A percentile compares a stretch with the other conserved stretches of the same genome.
phyloP scores from a whole-genome alignment of 2,797 vertebrate genomes.

The Urocyon cinereoargenteus region DNA sequence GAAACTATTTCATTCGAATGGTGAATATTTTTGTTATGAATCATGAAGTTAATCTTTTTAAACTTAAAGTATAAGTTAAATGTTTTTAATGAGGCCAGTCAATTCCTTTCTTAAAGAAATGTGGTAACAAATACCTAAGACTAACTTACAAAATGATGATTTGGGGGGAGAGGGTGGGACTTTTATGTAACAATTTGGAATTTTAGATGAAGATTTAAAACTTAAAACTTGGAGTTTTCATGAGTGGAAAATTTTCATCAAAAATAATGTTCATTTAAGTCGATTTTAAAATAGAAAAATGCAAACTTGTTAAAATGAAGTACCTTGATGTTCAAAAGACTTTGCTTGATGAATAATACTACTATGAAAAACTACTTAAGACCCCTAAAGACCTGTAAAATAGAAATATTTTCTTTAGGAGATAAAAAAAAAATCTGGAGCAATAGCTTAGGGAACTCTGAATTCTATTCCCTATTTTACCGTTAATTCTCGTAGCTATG shows the following conservation, averaged over 20 bases:
- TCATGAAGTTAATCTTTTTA: constrained; percentile 13
- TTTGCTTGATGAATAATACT: constrained; percentile 56
- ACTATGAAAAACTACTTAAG: constrained; percentile 7
- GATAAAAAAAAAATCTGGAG: constrained; percentile 64
- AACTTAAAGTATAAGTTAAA: constrained; percentile 20
- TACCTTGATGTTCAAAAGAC: constrained; percentile 39
- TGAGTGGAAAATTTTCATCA: constrained; percentile 12
- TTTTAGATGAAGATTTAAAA: constrained; percentile 1
- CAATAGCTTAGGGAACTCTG: constrained; percentile 63
- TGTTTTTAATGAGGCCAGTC: neutral
- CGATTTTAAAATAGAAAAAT: constrained; percentile 58
- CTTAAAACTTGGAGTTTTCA: constrained; percentile 1
- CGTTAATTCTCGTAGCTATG: constrained; percentile 69
- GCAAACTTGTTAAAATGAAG: constrained; percentile 39
- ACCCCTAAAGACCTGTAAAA: constrained; percentile 46
- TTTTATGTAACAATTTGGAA: constrained; percentile 13
- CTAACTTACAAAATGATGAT: neutral
- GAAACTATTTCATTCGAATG: neutral
- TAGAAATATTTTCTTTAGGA: constrained; percentile 76
- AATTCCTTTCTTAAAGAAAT: neutral
- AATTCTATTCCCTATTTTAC: constrained; percentile 63
- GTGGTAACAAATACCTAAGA: neutral
- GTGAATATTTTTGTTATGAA: constrained; percentile 26
- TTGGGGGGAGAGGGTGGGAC: neutral
- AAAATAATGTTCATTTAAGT: neutral